Conservation (phyloP, 1,140 invertebrate species). For the Ectropis grisescens region DNA sequence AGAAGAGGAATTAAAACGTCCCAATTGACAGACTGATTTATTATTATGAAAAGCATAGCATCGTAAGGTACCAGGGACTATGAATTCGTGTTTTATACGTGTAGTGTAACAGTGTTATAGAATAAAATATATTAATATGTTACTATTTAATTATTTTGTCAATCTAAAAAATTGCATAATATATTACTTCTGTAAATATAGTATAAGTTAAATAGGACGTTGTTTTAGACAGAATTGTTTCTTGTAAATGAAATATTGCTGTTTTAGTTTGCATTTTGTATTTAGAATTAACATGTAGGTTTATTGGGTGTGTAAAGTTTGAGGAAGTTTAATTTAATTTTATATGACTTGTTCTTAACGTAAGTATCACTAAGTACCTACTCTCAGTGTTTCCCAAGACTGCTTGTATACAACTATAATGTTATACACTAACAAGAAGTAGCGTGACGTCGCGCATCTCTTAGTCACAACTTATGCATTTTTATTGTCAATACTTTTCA, state of each 20-base stretch:
- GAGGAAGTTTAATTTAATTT: conserved; percentile 55
- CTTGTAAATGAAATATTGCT: conserved; percentile 66
- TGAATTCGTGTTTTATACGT: conserved; percentile 68
- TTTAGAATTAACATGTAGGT: conserved; percentile 45
- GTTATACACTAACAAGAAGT: conserved; percentile 56
- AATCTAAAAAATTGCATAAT: conserved; percentile 61
- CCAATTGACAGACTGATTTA: conserved; percentile 69
- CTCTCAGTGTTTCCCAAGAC: conserved; percentile 68
- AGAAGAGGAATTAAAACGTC: conserved; percentile 67
- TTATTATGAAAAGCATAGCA: conserved; percentile 46
- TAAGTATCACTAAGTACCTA: conserved; percentile 65
- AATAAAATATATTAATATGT: conserved; percentile 60
- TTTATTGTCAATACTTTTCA: conserved; percentile 62
- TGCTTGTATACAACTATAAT: conserved; percentile 67
- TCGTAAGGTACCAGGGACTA: conserved; percentile 60
- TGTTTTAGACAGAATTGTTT: conserved; percentile 63
- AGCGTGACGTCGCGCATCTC: conserved; percentile 32
- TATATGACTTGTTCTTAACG: conserved; percentile 55
- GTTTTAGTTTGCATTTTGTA: conserved; percentile 70
- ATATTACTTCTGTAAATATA: conserved; percentile 68
- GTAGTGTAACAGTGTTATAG: conserved; percentile 65
- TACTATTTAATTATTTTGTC: conserved; percentile 56
- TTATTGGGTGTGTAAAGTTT: conserved; percentile 49
- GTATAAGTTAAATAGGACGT: conserved; percentile 44
- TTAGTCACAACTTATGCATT: conserved; percentile 68